Evolutionary conservation across 2,888 invertebrate species (phyloP).

Genomic region (Phasia obesa): DNA sequence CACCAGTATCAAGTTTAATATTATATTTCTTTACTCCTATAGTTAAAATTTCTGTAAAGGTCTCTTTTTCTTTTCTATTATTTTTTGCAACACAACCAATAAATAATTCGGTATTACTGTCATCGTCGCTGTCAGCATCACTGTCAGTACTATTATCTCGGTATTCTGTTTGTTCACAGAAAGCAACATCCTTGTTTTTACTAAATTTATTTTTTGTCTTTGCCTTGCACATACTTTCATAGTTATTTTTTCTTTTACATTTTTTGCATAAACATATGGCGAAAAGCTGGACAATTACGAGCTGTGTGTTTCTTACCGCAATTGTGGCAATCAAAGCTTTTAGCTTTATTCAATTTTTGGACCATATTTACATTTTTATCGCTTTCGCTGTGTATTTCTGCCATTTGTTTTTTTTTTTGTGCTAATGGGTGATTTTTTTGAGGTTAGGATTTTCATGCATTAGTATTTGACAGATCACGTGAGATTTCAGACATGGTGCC

Average conservation of each 20-base stretch:
- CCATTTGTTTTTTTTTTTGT: too few species aligned
- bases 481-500: too few species aligned
- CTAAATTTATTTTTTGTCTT: not conserved
- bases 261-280: too few species aligned
- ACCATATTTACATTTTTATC: not conserved
- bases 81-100: not conserved
- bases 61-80: not conserved
- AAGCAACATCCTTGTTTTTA: not conserved
- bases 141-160: too few species aligned
- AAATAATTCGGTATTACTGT: not conserved
- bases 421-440: too few species aligned
- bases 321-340: not conserved
- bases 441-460: too few species aligned
- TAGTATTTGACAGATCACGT: too few species aligned
- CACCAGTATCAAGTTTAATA: slow-evolving; percentile 31
- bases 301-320: not conserved
- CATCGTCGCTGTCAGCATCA: not conserved
- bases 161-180: not conserved
- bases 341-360: not conserved
- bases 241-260: not conserved
- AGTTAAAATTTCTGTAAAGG: too few species aligned
- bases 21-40: not conserved
- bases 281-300: not conserved
- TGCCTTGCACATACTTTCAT: not conserved
- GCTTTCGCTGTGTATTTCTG: not conserved